phyloP scores from a whole-genome alignment of 1,140 invertebrate species.

The Riptortus pedestris region DNA sequence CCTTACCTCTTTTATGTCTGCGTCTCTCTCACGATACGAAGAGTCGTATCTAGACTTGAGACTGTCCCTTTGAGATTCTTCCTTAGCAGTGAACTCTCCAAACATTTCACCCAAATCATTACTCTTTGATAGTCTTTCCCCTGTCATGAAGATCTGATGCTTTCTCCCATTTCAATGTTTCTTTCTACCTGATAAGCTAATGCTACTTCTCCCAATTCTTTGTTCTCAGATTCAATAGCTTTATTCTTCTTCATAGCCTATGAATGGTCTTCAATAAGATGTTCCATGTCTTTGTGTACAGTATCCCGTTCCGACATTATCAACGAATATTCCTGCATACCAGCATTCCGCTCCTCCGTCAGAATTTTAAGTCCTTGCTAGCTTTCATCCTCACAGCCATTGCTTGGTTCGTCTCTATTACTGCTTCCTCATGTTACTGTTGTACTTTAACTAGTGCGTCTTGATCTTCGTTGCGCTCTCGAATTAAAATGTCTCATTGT shows the following conservation, averaged over 20 bases:
- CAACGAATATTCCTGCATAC: constrained; percentile 72
- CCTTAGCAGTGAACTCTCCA: constrained; percentile 50
- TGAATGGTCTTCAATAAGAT: constrained; percentile 80
- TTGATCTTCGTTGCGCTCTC: constrained; percentile 67
- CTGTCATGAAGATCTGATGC: constrained; percentile 69
- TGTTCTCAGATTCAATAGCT: too few species aligned
- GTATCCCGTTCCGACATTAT: constrained; percentile 88
- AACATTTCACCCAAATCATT: constrained; percentile 68
- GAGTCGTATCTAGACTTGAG: constrained; percentile 42
- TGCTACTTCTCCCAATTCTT: constrained; percentile 65
- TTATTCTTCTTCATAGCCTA: constrained; percentile 72
- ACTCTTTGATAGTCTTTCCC: constrained; percentile 74
- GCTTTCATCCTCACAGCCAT: too few species aligned
- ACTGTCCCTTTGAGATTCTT: constrained; percentile 38
- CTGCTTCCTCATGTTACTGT: too few species aligned
- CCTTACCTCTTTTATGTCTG: constrained; percentile 34
- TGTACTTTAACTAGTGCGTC: constrained; percentile 60
- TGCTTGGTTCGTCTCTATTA: too few species aligned
- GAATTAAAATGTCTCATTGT: constrained; percentile 66
- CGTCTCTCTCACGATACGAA: constrained; percentile 39
- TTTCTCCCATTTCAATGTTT: constrained; percentile 71
- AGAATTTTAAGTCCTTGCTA: too few species aligned
- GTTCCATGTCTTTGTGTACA: constrained; percentile 95
- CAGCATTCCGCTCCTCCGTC: constrained; percentile 77
- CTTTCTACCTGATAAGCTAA: constrained; percentile 62